Evolutionary conservation across 2,888 invertebrate genomes (phyloP).

Genomic region (Caenorhabditis sulstoni): DNA sequence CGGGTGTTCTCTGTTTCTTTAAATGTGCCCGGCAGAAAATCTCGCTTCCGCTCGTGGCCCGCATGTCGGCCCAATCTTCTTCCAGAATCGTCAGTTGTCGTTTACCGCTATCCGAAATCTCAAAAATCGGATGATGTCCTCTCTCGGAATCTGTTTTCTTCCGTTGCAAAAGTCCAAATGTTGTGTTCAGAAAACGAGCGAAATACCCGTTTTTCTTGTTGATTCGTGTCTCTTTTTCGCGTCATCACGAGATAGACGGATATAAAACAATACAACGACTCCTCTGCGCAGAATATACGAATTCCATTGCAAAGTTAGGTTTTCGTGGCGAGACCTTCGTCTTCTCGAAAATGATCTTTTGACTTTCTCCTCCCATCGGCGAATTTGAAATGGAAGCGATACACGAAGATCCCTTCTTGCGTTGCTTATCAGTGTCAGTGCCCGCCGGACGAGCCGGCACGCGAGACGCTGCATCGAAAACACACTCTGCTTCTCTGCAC

Average conservation of each 20-base stretch:
- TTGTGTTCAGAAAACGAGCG: conserved; percentile 46
- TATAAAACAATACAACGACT: background rate
- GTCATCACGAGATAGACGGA: conserved; percentile 24
- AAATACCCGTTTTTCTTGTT: conserved; percentile 35
- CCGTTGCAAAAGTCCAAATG: conserved; percentile 9
- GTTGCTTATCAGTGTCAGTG: conserved; percentile 24
- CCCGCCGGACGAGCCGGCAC: conserved; percentile 14
- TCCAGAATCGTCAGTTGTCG: background rate
- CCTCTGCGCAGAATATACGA: background rate
- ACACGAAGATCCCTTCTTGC: background rate
- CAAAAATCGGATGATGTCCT: conserved; percentile 23
- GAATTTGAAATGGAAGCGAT: background rate
- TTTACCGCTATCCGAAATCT: background rate
- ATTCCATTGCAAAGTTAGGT: background rate
- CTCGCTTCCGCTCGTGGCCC: background rate
- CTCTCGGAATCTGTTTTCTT: conserved; percentile 9
- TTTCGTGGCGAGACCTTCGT: background rate
- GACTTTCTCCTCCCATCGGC: background rate
- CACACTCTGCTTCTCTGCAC: conserved; percentile 10
- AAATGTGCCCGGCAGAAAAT: background rate
- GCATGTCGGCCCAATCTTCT: no score
- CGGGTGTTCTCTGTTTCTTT: no score
- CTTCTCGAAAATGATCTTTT: conserved; percentile 1
- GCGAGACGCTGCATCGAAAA: conserved; percentile 4
- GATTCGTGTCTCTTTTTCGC: conserved; percentile 16